These are phyloP conservation scores for Rhabdophis nuchalis DNA, from an alignment of 2,797 vertebrate species.

Conservation along the genomic window DNA sequence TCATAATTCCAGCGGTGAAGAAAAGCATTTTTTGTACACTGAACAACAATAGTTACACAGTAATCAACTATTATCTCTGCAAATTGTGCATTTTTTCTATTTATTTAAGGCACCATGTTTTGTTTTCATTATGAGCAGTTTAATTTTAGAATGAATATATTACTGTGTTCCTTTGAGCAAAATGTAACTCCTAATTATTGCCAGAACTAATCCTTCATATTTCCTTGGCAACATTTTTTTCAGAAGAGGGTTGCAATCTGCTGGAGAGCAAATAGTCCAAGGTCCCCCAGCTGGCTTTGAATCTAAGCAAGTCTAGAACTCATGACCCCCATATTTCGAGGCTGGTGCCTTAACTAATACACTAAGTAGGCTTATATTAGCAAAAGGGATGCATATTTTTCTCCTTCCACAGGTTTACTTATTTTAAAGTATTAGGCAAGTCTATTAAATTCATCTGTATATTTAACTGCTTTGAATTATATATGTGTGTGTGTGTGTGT, in stretches of 20 bases:
- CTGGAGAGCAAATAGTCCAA: neutral
- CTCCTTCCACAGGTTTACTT: neutral
- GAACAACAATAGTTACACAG: constrained; percentile 61
- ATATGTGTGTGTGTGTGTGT: too few relatives aligned
- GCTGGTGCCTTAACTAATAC: neutral
- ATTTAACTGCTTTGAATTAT: neutral
- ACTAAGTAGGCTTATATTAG: neutral
- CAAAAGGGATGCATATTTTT: neutral
- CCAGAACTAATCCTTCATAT: neutral
- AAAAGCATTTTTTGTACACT: constrained; percentile 44
- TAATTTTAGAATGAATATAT: constrained; percentile 22
- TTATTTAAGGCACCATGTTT: constrained; percentile 52
- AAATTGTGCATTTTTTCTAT: constrained; percentile 51
- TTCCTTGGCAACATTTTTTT: neutral
- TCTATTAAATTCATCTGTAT: neutral
- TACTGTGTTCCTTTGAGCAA: neutral
- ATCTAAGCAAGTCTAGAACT: neutral
- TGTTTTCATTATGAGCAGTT: constrained; percentile 43
- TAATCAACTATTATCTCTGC: constrained; percentile 27
- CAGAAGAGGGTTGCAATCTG: neutral
- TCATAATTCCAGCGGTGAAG: constrained; percentile 52
- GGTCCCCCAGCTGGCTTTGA: neutral
- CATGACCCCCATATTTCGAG: neutral
- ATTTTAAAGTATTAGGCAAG: neutral
- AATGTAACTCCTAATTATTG: neutral